A percentile compares a stretch with the other conserved stretches of the same genome.
Conservation (phyloP, 1,140 invertebrate genomes). For the Dinoponera quadriceps region DNA sequence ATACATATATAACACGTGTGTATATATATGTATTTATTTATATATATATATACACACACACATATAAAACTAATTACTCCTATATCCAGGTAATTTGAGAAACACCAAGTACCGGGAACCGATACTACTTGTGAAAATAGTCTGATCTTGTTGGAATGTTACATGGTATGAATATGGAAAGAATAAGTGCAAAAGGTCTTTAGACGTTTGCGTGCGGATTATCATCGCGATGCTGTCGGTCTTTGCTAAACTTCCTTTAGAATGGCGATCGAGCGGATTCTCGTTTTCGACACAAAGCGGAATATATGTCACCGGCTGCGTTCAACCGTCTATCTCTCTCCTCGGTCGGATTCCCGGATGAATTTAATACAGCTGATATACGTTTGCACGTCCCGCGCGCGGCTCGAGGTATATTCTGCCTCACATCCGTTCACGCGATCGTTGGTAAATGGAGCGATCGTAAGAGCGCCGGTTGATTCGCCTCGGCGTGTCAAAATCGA, state of each 20-base stretch:
- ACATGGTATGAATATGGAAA: no score
- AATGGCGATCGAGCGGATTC: not conserved
- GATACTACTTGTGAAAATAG: no score
- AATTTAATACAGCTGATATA: constrained; percentile 50
- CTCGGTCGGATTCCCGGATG: constrained; percentile 18
- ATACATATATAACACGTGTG: no score
- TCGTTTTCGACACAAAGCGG: not conserved
- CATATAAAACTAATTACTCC: no score
- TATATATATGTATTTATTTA: no score
- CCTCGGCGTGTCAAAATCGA: constrained; percentile 17
- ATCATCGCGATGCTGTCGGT: not conserved
- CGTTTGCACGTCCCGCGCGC: constrained; percentile 5
- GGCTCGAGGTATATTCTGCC: constrained; percentile 29
- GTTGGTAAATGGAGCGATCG: constrained; percentile 44
- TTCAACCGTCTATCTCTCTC: constrained; percentile 35
- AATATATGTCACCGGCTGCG: constrained; percentile 22
- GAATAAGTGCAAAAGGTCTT: no score
- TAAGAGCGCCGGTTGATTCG: constrained; percentile 32
- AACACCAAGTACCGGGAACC: no score
- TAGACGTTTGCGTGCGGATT: not conserved
- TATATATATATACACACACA: no score
- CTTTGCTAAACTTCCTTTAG: not conserved
- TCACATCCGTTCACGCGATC: constrained; percentile 55
- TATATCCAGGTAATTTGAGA: no score
- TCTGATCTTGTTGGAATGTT: no score